A percentile compares a stretch with the other conserved stretches of the same genome.
Evolutionary conservation across 2,797 vertebrate species (phyloP).

Genomic region (Tamandua tetradactyla): DNA sequence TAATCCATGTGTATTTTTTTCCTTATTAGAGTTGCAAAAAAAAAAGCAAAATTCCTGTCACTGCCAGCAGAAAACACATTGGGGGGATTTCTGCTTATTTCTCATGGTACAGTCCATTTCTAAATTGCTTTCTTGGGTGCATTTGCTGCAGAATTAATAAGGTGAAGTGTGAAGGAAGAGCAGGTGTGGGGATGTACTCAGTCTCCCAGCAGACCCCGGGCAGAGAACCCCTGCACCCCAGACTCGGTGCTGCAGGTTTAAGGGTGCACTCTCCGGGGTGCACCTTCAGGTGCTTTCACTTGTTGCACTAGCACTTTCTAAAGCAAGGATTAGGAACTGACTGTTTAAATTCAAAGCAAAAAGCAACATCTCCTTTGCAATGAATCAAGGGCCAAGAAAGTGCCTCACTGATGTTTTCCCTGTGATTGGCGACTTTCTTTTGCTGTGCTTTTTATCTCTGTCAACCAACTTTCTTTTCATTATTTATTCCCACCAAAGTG

Average conservation of each 20-base stretch:
- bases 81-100: background rate
- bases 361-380: conserved; percentile 15
- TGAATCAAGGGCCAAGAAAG: conserved; percentile 5
- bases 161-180: background rate
- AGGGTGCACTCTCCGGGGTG: background rate
- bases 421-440: background rate
- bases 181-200: background rate
- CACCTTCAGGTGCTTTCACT: background rate
- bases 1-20: background rate
- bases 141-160: background rate
- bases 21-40: background rate
- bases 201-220: background rate
- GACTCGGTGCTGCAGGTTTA: background rate
- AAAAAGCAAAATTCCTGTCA: background rate
- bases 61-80: background rate
- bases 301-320: background rate
- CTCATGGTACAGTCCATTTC: background rate
- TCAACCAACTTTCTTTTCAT: conserved; percentile 77
- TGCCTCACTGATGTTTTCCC: conserved; percentile 18
- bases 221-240: rapidly evolving
- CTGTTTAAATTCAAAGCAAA: conserved; percentile 41
- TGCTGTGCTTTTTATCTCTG: conserved; percentile 68
- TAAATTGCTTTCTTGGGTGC: background rate
- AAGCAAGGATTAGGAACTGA: conserved; percentile 1
- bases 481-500: conserved; percentile 73